Evolutionary conservation across 2,888 invertebrate species (phyloP).

Genomic region (Limenitis arthemis): DNA sequence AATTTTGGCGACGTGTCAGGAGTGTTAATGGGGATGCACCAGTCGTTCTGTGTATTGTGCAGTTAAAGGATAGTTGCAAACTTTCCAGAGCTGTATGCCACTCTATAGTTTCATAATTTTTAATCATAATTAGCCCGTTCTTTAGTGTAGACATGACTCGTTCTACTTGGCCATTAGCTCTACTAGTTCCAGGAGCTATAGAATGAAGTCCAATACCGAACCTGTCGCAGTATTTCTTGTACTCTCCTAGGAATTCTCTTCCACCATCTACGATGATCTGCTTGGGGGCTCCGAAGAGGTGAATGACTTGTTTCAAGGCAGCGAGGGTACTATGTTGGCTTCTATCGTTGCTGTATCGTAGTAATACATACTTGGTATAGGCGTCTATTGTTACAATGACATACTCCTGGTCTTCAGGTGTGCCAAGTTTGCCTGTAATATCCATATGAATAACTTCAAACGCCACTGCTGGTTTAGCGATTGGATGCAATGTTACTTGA

Average conservation of each 20-base stretch:
- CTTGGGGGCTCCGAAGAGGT: constrained; percentile 21
- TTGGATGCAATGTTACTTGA: constrained; percentile 24
- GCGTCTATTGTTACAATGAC: constrained; percentile 26
- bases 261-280: constrained; percentile 26
- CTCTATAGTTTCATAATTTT: constrained; percentile 25
- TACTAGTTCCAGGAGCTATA: constrained; percentile 24
- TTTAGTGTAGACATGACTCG: constrained; percentile 22
- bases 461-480: constrained; percentile 6
- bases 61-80: constrained; percentile 27
- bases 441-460: constrained; percentile 19
- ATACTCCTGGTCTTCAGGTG: constrained; percentile 18
- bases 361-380: constrained; percentile 10
- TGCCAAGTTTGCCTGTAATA: constrained; percentile 24
- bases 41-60: constrained; percentile 22
- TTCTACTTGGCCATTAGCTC: constrained; percentile 27
- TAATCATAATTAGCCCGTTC: constrained; percentile 24
- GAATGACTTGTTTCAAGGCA: constrained; percentile 12
- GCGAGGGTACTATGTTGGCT: constrained; percentile 11
- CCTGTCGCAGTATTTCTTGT: constrained; percentile 18
- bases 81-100: constrained; percentile 25
- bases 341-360: constrained; percentile 15
- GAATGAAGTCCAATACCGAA: constrained; percentile 18
- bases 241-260: constrained; percentile 23
- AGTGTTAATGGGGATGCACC: constrained; percentile 24
- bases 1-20: constrained; percentile 19